Conservation (phyloP, 2,113 vertebrate genomes). For the Semicossyphus pulcher region DNA sequence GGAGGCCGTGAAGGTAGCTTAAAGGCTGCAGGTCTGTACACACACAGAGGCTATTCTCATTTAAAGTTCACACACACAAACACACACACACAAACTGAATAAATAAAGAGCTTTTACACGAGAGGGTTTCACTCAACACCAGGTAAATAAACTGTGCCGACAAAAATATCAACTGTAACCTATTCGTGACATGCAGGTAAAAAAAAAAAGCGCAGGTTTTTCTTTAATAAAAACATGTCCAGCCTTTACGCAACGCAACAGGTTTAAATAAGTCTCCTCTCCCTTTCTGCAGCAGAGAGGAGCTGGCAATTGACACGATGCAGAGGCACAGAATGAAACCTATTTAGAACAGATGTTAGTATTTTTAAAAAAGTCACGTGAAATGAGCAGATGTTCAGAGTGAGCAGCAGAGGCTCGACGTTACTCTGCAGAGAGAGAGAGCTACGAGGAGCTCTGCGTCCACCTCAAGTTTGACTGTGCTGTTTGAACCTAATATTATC, state of each 20-base stretch:
- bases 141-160: constrained; percentile 14
- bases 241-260: constrained; percentile 22
- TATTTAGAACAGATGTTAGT: constrained; percentile 94
- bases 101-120: constrained; percentile 15
- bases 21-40: constrained; percentile 17
- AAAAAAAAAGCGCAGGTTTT: background rate
- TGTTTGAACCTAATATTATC: background rate
- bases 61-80: constrained; percentile 14
- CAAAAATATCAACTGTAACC: background rate
- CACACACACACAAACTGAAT: constrained; percentile 21
- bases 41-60: constrained; percentile 34
- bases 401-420: constrained; percentile 80
- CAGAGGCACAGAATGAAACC: constrained; percentile 90
- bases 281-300: constrained; percentile 53
- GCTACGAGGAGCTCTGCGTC: constrained; percentile 42
- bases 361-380: constrained; percentile 91
- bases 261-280: constrained; percentile 55
- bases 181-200: background rate
- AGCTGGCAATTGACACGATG: constrained; percentile 87
- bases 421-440: constrained; percentile 68
- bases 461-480: background rate
- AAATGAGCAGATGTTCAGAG: constrained; percentile 90
- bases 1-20: constrained; percentile 87
- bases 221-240: background rate
- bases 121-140: background rate